phyloP scores from a whole-genome alignment of 2,888 invertebrate genomes.

The Melieria omissa region DNA sequence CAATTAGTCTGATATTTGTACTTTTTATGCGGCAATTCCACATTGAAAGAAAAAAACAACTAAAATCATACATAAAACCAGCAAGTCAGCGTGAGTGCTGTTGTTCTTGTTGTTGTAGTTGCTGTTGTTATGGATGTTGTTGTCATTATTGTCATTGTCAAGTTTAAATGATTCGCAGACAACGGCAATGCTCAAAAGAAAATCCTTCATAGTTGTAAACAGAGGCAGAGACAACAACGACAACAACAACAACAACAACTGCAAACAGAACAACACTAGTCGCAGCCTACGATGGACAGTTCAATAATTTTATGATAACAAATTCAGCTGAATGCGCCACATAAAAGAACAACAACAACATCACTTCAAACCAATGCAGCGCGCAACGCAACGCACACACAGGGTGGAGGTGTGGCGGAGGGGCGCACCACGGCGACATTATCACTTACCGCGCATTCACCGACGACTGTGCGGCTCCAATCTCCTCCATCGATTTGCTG shows the following conservation, averaged over 20 bases:
- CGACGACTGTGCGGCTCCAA: slow-evolving; percentile 81
- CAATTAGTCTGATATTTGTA: slow-evolving; percentile 67
- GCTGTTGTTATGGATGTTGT: slow-evolving; percentile 41
- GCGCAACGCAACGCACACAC: background rate
- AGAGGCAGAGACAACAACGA: background rate
- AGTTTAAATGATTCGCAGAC: slow-evolving; percentile 34
- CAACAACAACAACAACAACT: slow-evolving; percentile 29
- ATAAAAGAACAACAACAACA: background rate
- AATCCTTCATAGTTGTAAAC: slow-evolving; percentile 22
- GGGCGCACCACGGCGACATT: slow-evolving; percentile 52
- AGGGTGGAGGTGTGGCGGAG: background rate
- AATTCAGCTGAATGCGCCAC: slow-evolving; percentile 53
- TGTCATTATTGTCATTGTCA: slow-evolving; percentile 41
- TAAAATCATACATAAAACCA: slow-evolving; percentile 48
- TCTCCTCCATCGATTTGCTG: slow-evolving; percentile 88
- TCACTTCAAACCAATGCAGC: too few relatives aligned
- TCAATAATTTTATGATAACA: slow-evolving; percentile 66
- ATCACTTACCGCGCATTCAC: slow-evolving; percentile 88
- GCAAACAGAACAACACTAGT: slow-evolving; percentile 27
- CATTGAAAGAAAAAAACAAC: slow-evolving; percentile 46
- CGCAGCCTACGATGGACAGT: slow-evolving; percentile 7
- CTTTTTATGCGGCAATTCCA: slow-evolving; percentile 63
- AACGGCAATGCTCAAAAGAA: slow-evolving; percentile 22
- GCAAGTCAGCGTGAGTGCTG: slow-evolving; percentile 37
- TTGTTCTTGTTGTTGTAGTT: slow-evolving; percentile 18